Conservation (phyloP, 1,140 invertebrate species). For the Drosophila sp. region DNA sequence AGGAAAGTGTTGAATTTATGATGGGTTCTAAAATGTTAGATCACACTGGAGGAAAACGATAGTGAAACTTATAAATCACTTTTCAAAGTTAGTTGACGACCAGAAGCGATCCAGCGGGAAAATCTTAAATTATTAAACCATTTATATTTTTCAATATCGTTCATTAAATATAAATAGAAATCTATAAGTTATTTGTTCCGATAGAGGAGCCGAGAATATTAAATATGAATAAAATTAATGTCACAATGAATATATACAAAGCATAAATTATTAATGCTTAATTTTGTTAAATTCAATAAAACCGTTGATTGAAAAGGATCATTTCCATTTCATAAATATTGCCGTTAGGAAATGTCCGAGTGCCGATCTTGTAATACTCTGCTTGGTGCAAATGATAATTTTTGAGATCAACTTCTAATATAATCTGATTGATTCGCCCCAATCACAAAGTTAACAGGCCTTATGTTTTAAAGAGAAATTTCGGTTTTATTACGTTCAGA, state of each 20-base stretch:
- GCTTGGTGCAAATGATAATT: too few relatives aligned
- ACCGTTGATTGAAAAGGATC: conserved; percentile 3
- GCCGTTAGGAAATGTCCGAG: background rate
- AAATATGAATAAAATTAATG: background rate
- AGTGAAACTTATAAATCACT: too few relatives aligned
- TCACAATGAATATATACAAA: background rate
- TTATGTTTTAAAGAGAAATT: conserved; percentile 42
- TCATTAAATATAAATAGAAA: too few relatives aligned
- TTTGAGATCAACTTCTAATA: background rate
- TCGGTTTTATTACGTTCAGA: conserved; percentile 38
- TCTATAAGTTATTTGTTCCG: too few relatives aligned
- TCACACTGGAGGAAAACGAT: too few relatives aligned
- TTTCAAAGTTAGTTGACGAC: too few relatives aligned
- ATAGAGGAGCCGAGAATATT: background rate
- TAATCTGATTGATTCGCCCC: background rate
- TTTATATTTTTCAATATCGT: too few relatives aligned
- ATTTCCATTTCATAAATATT: background rate
- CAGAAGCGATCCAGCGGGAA: too few relatives aligned
- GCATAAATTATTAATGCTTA: conserved; percentile 5
- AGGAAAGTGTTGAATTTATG: too few relatives aligned
- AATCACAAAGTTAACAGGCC: conserved; percentile 13
- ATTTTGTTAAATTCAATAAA: background rate
- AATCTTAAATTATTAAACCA: too few relatives aligned
- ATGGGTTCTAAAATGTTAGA: too few relatives aligned
- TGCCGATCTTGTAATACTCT: background rate